Evolutionary conservation across 2,888 invertebrate genomes (phyloP).

Genomic region (Crepidodera aurea): DNA sequence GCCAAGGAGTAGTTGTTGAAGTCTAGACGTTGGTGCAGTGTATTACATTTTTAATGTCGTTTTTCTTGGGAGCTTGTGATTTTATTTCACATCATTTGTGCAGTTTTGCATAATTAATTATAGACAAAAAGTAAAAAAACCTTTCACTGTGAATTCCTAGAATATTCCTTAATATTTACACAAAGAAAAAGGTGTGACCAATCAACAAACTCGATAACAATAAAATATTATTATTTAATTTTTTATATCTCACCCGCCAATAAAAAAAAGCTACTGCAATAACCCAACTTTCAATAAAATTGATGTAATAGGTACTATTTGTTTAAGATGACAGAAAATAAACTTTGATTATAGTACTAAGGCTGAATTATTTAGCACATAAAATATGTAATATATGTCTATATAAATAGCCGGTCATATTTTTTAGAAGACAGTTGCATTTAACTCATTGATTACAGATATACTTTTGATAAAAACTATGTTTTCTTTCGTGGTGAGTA

Average conservation of each 20-base stretch:
- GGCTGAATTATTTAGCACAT: constrained; percentile 36
- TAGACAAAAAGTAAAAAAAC: no score
- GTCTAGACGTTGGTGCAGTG: no score
- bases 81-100: no score
- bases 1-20: no score
- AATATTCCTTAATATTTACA: no score
- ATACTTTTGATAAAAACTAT: constrained; percentile 23
- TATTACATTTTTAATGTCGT: no score
- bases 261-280: constrained; percentile 13
- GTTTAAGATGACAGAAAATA: constrained; percentile 21
- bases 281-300: constrained; percentile 29
- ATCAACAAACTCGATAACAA: neutral
- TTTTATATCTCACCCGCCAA: neutral
- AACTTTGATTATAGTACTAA: constrained; percentile 24
- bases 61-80: no score
- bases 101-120: no score
- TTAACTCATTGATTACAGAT: constrained; percentile 16
- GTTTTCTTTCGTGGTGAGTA: constrained; percentile 29
- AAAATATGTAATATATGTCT: constrained; percentile 14
- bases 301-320: constrained; percentile 30
- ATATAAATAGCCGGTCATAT: constrained; percentile 31
- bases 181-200: neutral
- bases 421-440: constrained; percentile 25
- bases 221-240: constrained; percentile 2
- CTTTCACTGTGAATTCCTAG: no score